Conservation (phyloP, 2,797 vertebrate genomes). For the Enteromius treurensis region DNA sequence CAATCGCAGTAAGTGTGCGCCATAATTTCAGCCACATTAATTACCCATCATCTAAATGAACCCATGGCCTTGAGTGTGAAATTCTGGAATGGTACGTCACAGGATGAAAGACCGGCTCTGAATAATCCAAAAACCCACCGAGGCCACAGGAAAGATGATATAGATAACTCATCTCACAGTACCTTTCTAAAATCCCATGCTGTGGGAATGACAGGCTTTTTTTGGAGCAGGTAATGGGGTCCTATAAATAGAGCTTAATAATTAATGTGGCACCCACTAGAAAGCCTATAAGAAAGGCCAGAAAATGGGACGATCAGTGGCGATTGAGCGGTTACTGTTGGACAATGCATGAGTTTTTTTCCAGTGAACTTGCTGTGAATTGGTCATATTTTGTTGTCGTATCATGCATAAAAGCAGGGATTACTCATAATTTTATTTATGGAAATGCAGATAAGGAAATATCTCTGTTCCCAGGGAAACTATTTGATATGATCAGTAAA, state of each 20-base stretch:
- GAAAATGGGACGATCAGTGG: background rate
- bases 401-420: conserved; percentile 8
- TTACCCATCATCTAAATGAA: conserved; percentile 11
- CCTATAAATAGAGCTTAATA: conserved; percentile 48
- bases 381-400: background rate
- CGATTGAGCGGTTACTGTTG: background rate
- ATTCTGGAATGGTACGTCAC: background rate
- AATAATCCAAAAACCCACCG: conserved; percentile 29
- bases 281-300: conserved; percentile 6
- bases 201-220: conserved; percentile 28
- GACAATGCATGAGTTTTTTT: background rate
- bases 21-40: conserved; percentile 3
- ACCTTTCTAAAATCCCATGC: conserved; percentile 2
- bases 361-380: background rate
- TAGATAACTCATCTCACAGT: conserved; percentile 13
- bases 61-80: background rate
- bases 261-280: conserved; percentile 41
- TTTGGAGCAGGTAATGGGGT: conserved; percentile 48
- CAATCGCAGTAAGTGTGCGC: background rate
- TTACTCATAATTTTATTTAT: conserved; percentile 37
- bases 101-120: background rate
- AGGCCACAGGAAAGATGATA: conserved; percentile 1
- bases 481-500: conserved; percentile 20
- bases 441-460: background rate
- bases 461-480: conserved; percentile 29